Percentiles rank a stretch among this genome's conserved stretches.
Evolutionary conservation across 2,113 vertebrate genomes (phyloP).

Genomic region (Hemibagrus wyckioides): DNA sequence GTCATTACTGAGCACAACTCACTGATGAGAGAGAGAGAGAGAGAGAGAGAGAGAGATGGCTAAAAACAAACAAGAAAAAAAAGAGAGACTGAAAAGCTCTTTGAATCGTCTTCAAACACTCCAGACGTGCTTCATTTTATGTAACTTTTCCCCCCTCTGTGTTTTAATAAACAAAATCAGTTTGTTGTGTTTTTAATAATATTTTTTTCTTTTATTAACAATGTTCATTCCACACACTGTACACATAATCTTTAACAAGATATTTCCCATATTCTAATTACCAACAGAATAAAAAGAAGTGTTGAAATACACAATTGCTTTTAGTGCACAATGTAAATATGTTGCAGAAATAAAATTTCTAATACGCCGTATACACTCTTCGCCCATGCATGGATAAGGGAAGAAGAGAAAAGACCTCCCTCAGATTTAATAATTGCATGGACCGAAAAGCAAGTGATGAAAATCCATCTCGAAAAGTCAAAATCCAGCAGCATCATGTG

Average conservation of each 20-base stretch:
- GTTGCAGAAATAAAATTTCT: background rate
- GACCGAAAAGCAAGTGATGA: background rate
- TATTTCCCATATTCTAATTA: conserved; percentile 16
- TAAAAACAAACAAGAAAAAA: conserved; percentile 76
- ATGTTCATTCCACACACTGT: conserved; percentile 39
- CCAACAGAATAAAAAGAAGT: background rate
- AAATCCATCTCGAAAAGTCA: background rate
- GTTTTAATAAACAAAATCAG: conserved; percentile 64
- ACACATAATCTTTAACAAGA: conserved; percentile 3
- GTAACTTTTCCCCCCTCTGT: conserved; percentile 38
- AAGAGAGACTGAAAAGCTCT: conserved; percentile 61
- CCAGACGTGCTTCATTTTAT: conserved; percentile 57
- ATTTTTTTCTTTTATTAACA: conserved; percentile 64
- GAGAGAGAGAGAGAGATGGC: conserved; percentile 33
- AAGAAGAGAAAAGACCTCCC: background rate
- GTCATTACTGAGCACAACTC: conserved; percentile 79
- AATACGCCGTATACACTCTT: background rate
- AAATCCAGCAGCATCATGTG: background rate
- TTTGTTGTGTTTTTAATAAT: conserved; percentile 67
- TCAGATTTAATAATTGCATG: background rate
- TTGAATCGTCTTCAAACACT: conserved; percentile 70
- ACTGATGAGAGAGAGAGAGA: conserved; percentile 71
- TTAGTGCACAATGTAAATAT: background rate
- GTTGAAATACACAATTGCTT: conserved; percentile 20
- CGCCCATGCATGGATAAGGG: background rate